A percentile compares a stretch with the other conserved stretches of the same genome.
Conservation (phyloP, 1,140 invertebrate genomes). For the Mercenaria mercenaria region DNA sequence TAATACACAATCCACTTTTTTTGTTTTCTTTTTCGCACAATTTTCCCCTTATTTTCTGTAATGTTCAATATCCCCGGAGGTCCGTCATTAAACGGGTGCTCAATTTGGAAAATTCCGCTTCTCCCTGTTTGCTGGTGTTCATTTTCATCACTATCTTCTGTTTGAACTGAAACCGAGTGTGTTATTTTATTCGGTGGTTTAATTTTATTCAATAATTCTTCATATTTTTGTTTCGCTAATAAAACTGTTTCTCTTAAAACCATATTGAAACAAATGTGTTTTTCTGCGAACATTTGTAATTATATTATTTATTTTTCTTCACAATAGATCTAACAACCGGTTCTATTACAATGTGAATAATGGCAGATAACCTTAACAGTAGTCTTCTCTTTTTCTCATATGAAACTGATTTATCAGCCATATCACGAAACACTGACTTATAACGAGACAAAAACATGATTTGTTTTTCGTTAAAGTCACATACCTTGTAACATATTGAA, state of each 20-base stretch:
- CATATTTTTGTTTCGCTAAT: not conserved
- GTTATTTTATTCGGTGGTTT: not conserved
- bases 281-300: not conserved
- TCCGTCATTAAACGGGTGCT: not conserved
- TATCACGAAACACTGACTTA: not conserved
- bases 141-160: not conserved
- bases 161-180: not conserved
- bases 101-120: not conserved
- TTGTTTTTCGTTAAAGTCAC: not conserved
- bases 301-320: not conserved
- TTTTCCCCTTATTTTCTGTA: conserved; percentile 6
- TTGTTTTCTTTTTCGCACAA: not conserved
- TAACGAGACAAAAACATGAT: not conserved
- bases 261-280: not conserved
- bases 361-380: not conserved
- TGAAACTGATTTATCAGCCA: not conserved
- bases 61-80: not conserved
- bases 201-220: not conserved
- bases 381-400: not conserved
- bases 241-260: conserved; percentile 4
- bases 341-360: not conserved
- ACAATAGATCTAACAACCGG: not conserved
- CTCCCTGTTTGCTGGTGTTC: not conserved
- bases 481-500: not conserved
- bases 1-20: not conserved